Percentiles rank a stretch among this genome's conserved stretches.
Evolutionary conservation across 2,797 vertebrate genomes (phyloP).

Genomic region (Cryptoprocta ferox): DNA sequence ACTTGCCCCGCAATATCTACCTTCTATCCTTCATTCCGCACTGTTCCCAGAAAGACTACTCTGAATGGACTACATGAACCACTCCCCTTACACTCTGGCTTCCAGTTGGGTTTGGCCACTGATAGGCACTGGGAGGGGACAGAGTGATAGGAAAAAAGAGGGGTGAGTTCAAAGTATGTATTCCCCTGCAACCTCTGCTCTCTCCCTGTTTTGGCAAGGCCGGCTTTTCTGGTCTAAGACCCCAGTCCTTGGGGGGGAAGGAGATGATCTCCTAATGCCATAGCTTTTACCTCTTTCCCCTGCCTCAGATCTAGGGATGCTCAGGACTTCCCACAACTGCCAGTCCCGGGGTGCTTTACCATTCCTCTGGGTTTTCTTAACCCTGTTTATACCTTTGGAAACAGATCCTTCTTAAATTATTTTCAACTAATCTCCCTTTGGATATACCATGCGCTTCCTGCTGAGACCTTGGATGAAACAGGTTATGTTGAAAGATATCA

Average conservation of each 20-base stretch:
- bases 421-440: background rate
- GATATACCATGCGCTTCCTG: background rate
- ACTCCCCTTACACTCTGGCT: background rate
- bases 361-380: constrained; percentile 7
- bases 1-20: background rate
- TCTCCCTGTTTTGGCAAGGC: background rate
- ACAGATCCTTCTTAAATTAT: background rate
- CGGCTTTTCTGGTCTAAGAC: background rate
- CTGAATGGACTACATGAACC: background rate
- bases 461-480: background rate
- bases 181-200: background rate
- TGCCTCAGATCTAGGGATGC: background rate
- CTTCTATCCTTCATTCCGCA: background rate
- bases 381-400: constrained; percentile 4
- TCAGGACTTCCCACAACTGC: background rate
- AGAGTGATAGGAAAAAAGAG: background rate
- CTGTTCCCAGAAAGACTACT: background rate
- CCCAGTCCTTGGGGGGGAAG: background rate
- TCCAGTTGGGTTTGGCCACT: background rate
- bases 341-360: background rate
- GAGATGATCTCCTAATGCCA: background rate
- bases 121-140: background rate
- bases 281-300: background rate
- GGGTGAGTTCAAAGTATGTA: background rate
- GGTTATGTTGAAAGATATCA: constrained; percentile 20